Conservation (phyloP, 2,888 invertebrate species). For the Horisme vitalbata region DNA sequence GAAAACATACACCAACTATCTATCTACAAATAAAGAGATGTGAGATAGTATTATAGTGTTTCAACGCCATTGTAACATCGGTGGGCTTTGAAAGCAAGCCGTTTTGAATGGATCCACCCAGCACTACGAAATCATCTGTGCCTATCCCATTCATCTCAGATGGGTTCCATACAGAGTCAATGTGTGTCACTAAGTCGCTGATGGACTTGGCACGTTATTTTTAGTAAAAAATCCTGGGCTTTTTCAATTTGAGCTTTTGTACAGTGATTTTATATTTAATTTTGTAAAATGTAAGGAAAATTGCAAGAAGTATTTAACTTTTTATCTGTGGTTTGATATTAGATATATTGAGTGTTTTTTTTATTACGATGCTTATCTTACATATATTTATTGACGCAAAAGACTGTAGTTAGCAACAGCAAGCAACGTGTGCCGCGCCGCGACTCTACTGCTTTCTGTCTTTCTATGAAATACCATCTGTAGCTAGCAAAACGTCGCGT, state of each 20-base stretch:
- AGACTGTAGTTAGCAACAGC: too few species aligned
- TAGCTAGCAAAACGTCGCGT: too few species aligned
- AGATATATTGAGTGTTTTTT: too few species aligned
- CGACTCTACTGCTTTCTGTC: too few species aligned
- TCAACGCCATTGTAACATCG: conserved; percentile 57
- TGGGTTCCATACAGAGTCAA: conserved; percentile 38
- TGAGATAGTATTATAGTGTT: conserved; percentile 63
- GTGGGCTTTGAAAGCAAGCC: conserved; percentile 49
- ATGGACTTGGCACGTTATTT: conserved; percentile 35
- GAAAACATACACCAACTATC: neutral
- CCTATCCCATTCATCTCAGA: conserved; percentile 40
- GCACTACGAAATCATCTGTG: neutral
- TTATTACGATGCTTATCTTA: too few species aligned
- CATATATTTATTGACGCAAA: too few species aligned
- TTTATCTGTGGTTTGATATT: too few species aligned
- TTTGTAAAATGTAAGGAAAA: too few species aligned
- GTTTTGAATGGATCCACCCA: conserved; percentile 45
- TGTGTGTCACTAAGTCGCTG: conserved; percentile 48
- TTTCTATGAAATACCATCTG: too few species aligned
- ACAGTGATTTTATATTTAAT: too few species aligned
- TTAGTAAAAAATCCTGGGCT: conserved; percentile 13
- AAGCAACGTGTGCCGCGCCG: too few species aligned
- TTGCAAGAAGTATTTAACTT: too few species aligned
- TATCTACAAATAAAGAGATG: conserved; percentile 40
- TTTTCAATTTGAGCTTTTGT: conserved; percentile 18